A percentile compares a stretch with the other conserved stretches of the same genome.
These are phyloP conservation scores for Drosophila diplacantha DNA, from an alignment of 2,888 invertebrate species.

Conservation along the genomic window DNA sequence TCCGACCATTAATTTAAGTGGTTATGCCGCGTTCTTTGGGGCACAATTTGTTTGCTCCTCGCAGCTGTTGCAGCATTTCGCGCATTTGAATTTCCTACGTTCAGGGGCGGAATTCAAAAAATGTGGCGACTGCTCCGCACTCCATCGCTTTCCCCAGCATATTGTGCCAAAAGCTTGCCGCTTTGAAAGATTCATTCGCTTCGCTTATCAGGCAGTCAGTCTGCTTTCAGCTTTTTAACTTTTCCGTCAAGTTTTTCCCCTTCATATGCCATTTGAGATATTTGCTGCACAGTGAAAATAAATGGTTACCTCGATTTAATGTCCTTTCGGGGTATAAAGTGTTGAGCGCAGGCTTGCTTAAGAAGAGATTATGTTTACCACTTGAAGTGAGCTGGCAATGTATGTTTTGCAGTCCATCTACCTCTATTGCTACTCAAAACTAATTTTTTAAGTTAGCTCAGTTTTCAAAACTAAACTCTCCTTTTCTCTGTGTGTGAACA, in stretches of 20 bases:
- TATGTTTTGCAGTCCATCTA: not conserved
- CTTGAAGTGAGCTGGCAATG: not conserved
- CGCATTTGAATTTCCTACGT: slow-evolving; percentile 51
- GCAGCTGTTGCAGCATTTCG: slow-evolving; percentile 49
- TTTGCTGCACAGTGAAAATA: slow-evolving; percentile 1
- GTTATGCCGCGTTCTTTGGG: slow-evolving; percentile 31
- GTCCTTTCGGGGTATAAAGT: not conserved
- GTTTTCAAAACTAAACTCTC: not conserved
- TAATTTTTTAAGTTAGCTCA: not conserved
- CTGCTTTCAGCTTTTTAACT: slow-evolving; percentile 46
- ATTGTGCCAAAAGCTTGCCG: slow-evolving; percentile 23
- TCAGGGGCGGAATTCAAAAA: slow-evolving; percentile 43
- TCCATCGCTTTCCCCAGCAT: not conserved
- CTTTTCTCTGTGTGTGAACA: slow-evolving; percentile 9
- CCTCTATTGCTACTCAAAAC: not conserved
- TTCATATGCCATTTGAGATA: slow-evolving; percentile 44
- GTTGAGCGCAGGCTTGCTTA: not conserved
- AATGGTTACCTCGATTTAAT: too few relatives aligned
- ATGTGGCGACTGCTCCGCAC: slow-evolving; percentile 33
- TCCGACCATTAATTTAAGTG: slow-evolving; percentile 34
- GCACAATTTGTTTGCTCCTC: slow-evolving; percentile 31
- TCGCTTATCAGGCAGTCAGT: slow-evolving; percentile 62
- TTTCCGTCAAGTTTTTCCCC: slow-evolving; percentile 49
- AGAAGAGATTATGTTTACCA: not conserved
- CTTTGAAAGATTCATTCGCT: slow-evolving; percentile 49